Percentiles rank a stretch among this genome's conserved stretches.
Conservation (phyloP, 2,113 vertebrate genomes). For the Caretta caretta region DNA sequence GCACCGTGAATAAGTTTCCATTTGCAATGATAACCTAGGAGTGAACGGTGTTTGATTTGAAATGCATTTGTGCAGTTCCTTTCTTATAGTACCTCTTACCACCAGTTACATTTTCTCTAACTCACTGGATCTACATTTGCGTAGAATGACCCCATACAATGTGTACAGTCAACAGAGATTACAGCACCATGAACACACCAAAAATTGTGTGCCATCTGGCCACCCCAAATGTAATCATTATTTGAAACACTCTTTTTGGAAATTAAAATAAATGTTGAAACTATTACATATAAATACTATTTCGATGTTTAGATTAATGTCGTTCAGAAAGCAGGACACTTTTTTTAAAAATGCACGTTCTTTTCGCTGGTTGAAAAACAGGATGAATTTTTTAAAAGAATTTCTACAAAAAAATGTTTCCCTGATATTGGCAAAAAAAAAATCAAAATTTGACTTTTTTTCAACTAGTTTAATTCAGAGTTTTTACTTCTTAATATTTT, state of each 20-base stretch:
- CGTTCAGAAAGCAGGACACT: neutral
- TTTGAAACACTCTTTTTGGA: neutral
- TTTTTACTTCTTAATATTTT: neutral
- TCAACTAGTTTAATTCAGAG: neutral
- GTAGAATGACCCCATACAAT: neutral
- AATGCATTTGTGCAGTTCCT: neutral
- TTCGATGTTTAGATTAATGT: neutral
- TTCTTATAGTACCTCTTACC: neutral
- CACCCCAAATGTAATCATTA: neutral
- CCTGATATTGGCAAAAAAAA: neutral
- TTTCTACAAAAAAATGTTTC: neutral
- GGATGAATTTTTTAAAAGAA: neutral
- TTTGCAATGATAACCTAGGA: neutral
- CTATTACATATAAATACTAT: neutral
- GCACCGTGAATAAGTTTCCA: neutral
- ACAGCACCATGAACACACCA: neutral
- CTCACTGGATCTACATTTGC: neutral
- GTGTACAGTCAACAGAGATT: neutral
- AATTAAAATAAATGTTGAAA: neutral
- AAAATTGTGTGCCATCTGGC: neutral
- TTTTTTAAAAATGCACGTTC: neutral
- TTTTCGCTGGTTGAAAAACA: neutral
- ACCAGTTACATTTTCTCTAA: neutral
- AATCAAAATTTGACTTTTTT: accelerated
- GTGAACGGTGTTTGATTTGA: neutral